These are phyloP conservation scores for Dasypogon diadema DNA, from an alignment of 2,888 invertebrate species.

Conservation along the genomic window DNA sequence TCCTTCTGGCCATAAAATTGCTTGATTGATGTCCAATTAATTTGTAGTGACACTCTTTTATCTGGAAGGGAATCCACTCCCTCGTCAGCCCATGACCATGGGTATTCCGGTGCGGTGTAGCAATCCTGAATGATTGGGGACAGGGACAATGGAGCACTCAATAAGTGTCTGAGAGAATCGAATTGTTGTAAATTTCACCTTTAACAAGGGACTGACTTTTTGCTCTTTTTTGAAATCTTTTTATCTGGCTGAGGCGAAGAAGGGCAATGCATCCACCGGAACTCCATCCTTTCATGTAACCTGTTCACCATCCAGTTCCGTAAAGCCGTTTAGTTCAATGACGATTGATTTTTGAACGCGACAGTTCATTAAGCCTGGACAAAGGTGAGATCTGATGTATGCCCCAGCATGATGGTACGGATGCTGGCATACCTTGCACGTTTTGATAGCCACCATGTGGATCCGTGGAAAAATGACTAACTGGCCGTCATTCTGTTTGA, in stretches of 20 bases:
- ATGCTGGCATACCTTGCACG: conserved; percentile 10
- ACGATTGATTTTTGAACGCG: conserved; percentile 50
- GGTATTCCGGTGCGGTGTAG: conserved; percentile 48
- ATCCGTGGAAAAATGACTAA: conserved; percentile 49
- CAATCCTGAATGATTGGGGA: conserved; percentile 50
- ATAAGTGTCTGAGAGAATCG: conserved; percentile 44
- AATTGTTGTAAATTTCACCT: conserved; percentile 51
- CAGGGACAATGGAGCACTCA: conserved; percentile 45
- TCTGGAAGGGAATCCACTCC: conserved; percentile 30
- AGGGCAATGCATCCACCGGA: conserved; percentile 11
- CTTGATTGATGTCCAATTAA: conserved; percentile 56
- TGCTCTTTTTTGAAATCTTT: conserved; percentile 13
- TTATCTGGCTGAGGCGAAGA: conserved; percentile 3
- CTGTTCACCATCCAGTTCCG: background rate
- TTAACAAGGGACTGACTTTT: conserved; percentile 45
- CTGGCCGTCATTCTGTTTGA: conserved; percentile 51
- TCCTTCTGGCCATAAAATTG: conserved; percentile 53
- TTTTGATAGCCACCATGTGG: conserved; percentile 40
- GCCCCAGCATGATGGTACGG: background rate
- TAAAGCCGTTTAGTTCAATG: conserved; percentile 35
- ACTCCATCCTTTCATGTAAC: conserved; percentile 16
- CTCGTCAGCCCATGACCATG: conserved; percentile 5
- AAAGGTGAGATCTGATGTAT: conserved; percentile 37
- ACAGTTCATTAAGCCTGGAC: conserved; percentile 47
- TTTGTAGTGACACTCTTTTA: conserved; percentile 54